Evolutionary conservation across 2,888 invertebrate genomes (phyloP), one percentile per base, ranked within the genome.

Genomic region (Harmothoe impar): DNA sequence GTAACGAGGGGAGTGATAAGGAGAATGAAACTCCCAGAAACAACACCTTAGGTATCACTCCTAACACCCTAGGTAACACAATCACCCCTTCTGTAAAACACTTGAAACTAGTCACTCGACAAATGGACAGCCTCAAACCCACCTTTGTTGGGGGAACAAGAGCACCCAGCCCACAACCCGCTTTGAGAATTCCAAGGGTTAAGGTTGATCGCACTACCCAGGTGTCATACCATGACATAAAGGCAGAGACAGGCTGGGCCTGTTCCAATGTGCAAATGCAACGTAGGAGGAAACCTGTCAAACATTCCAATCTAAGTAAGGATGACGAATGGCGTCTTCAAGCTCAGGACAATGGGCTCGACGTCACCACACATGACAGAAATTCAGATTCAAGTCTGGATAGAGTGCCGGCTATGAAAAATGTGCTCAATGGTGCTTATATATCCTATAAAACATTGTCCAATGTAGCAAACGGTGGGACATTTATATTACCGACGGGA

Each of bases 181-280:
- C 31, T 72, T 15, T 72, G 29, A 72, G 25, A 72, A 29, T 72
- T 25, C 72, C 72, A 25, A 84, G 33, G 43, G 51, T 35, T 7
- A 90, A 91, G 52, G 89, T 90, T n/a, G 93, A 93, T 31, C 90
- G 91, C 56, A 86, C 89, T 12, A 93, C 92, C 0, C 93, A 93
- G 35, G 93, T 93, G 0, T 23, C 89, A 3, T 91, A 92, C 54
- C 54, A 89, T 12, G 94, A 94, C 62, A 94, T 94, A 20, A 92
- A 91, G 15, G 29, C 35, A 72, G 94, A 93, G 72, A 94, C 94
- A 0, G 93, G 93, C 0, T 94, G 93, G 93, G 91, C 12, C 20
- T 20, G 62, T 35, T 89, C 89, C n/a, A 88, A 88, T 23, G 43
- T 68, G 77, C 86, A 33, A 35, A 56, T 91, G 35, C 20, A 52